Evolutionary conservation across 2,797 vertebrate genomes (phyloP).

Genomic region (Gymnodraco acuticeps): DNA sequence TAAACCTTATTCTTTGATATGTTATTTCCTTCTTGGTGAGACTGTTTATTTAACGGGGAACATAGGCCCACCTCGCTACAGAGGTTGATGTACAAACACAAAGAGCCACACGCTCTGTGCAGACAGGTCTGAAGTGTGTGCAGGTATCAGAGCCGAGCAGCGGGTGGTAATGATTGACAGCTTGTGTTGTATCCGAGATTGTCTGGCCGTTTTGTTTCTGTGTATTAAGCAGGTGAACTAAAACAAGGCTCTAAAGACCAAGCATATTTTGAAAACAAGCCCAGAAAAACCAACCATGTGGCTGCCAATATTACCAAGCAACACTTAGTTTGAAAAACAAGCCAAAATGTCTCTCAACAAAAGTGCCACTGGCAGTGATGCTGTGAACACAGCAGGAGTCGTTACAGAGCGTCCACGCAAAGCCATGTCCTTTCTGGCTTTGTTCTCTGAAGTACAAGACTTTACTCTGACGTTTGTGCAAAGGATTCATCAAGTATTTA

Average conservation of each 20-base stretch:
- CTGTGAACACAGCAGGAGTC: constrained; percentile 38
- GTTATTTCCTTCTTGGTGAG: constrained; percentile 2
- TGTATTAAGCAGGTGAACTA: constrained; percentile 60
- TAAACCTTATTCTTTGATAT: not conserved
- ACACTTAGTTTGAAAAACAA: constrained; percentile 33
- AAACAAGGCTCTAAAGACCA: constrained; percentile 61
- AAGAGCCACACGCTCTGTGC: constrained; percentile 18
- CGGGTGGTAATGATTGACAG: constrained; percentile 61
- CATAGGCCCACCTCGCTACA: not conserved
- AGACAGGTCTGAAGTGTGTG: constrained; percentile 41
- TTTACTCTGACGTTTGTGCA: not conserved
- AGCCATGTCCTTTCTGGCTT: not conserved
- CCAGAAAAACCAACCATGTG: constrained; percentile 54
- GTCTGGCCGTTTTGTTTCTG: constrained; percentile 57
- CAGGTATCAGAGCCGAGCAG: constrained; percentile 45
- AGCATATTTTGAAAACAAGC: constrained; percentile 64
- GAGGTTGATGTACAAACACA: constrained; percentile 2
- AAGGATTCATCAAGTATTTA: constrained; percentile 3
- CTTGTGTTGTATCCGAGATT: constrained; percentile 55
- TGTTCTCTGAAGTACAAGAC: not conserved
- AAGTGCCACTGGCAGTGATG: constrained; percentile 24
- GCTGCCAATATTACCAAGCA: constrained; percentile 59
- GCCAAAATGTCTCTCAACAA: constrained; percentile 44
- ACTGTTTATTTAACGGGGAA: not conserved
- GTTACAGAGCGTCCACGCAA: constrained; percentile 10